Evolutionary conservation across 2,113 vertebrate species (phyloP), one percentile per base, ranked within the genome.

Genomic region (Equus quagga): DNA sequence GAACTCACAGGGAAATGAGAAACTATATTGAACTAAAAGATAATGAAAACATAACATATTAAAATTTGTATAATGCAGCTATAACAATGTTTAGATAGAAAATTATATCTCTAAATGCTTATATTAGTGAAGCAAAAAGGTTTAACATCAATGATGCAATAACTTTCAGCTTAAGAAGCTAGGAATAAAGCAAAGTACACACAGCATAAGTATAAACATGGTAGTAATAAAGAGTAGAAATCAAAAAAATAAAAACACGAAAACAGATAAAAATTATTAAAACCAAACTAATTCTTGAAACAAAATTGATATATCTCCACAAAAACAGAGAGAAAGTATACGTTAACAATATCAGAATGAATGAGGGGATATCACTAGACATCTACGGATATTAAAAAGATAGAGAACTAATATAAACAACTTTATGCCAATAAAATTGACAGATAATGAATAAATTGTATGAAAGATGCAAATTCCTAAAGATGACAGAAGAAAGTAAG

Each of bases 111-210:
- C 36, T 72, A 70, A 65, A 65, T 54, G 19, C 21, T 33, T 65
- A 7, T 23, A 73, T 6, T 44, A 41, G 28, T 73, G 73, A 75
- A 94, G 85, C n/a, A 75, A 24, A 56, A 64, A 65, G 41, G 51
- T 36, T 79, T 70, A 60, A 88, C 26, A 85, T 84, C 11, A 94
- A 60, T 87, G 51, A 80, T 65, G 2, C 67, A 86, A 26, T 8
- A 70, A 49, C 24, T 36, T 80, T 9, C 6, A 80, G 64, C 58
- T 80, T 90, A 76, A 58, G 78, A 83, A 58, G 8, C 36, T 14
- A 94, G 46, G 28, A n/a, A 75, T n/a, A 84, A 82, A 90, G 44
- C 69, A 95, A 90, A 65, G 46, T 83, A 84, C n/a, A 65, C 5
- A 26, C 44, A 58, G 67, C 4, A 18, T 19, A 75, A 75, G 24